Evolutionary conservation across 2,797 vertebrate genomes (phyloP).

Genomic region (Liasis olivaceus): DNA sequence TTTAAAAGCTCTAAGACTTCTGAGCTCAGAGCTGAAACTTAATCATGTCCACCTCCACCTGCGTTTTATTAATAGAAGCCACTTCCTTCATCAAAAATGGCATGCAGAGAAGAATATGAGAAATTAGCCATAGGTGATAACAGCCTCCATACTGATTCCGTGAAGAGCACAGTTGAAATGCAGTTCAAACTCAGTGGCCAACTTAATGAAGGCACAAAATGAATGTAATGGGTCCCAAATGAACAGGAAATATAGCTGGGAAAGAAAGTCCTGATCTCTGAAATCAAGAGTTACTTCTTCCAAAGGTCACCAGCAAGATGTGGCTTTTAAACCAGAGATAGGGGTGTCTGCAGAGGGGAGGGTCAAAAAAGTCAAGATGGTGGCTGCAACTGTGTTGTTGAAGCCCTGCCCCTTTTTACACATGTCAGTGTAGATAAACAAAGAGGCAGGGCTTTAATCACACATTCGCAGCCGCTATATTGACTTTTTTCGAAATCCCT

Average conservation of each 20-base stretch:
- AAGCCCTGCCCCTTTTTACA: neutral
- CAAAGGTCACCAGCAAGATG: neutral
- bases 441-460: neutral
- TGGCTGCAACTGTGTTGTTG: neutral
- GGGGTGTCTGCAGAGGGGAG: neutral
- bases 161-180: conserved; percentile 3
- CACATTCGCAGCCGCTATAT: neutral
- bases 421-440: neutral
- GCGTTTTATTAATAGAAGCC: conserved; percentile 65
- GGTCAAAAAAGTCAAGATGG: neutral
- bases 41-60: conserved; percentile 65
- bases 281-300: neutral
- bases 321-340: neutral
- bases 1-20: conserved; percentile 53
- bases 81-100: conserved; percentile 46
- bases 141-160: neutral
- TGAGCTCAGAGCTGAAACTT: conserved; percentile 41
- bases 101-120: conserved; percentile 45
- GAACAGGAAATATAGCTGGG: conserved; percentile 1
- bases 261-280: neutral
- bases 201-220: conserved; percentile 6
- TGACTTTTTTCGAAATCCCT: neutral
- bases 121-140: conserved; percentile 42
- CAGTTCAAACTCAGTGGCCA: neutral
- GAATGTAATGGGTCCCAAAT: neutral